A percentile compares a stretch with the other conserved stretches of the same genome.
phyloP scores from a whole-genome alignment of 2,888 invertebrate species.

The Eurois occulta region DNA sequence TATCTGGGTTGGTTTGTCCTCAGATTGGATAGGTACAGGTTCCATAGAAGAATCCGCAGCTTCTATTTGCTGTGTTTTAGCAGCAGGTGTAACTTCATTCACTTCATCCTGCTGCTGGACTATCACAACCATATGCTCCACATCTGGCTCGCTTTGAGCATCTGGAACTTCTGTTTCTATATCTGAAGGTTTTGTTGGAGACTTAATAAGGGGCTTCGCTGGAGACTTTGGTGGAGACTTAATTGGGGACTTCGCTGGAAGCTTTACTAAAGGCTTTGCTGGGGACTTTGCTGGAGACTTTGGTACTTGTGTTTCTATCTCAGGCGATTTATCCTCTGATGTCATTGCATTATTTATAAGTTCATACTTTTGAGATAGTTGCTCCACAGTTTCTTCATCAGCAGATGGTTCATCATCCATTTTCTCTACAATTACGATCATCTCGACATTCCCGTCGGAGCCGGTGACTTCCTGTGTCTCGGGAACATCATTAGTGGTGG shows the following conservation, averaged over 20 bases:
- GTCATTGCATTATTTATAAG: conserved; percentile 17
- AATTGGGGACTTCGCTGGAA: conserved; percentile 25
- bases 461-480: conserved; percentile 79
- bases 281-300: conserved; percentile 33
- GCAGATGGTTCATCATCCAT: conserved; percentile 74
- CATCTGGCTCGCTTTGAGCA: conserved; percentile 54
- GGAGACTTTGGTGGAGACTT: conserved; percentile 51
- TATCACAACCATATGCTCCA: conserved; percentile 56
- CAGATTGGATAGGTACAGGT: conserved; percentile 45
- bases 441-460: conserved; percentile 80
- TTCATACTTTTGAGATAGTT: conserved; percentile 34
- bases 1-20: conserved; percentile 18
- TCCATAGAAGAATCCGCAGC: conserved; percentile 72
- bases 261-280: conserved; percentile 12
- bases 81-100: conserved; percentile 38
- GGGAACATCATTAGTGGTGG: conserved; percentile 82
- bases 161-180: conserved; percentile 56
- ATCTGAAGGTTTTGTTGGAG: conserved; percentile 48
- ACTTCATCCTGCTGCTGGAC: conserved; percentile 33
- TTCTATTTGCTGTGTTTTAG: conserved; percentile 60
- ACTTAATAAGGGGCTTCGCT: conserved; percentile 21
- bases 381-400: conserved; percentile 57
- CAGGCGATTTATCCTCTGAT: conserved; percentile 20
- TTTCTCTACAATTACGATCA: conserved; percentile 82
- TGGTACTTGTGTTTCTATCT: conserved; percentile 29